Conservation (phyloP, 2,113 vertebrate species). For the Pandion haliaetus region DNA sequence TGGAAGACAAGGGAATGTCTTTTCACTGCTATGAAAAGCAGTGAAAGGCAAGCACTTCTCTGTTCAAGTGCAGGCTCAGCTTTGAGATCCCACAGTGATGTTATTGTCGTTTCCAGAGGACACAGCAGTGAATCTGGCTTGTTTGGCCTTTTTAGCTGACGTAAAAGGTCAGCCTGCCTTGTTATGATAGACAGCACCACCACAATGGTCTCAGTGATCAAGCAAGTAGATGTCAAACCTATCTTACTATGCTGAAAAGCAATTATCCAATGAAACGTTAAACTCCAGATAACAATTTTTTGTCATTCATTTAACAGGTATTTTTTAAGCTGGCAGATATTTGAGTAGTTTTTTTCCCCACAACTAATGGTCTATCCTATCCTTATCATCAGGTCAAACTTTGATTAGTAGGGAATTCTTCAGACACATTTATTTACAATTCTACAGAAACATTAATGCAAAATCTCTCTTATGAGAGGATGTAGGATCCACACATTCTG, state of each 20-base stretch:
- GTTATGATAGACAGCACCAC: not conserved
- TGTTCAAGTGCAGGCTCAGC: not conserved
- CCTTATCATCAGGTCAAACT: not conserved
- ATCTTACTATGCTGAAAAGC: not conserved
- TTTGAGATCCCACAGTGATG: not conserved
- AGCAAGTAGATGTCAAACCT: not conserved
- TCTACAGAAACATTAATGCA: not conserved
- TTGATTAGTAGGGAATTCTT: not conserved
- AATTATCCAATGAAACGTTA: not conserved
- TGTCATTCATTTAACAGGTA: not conserved
- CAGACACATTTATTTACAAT: not conserved
- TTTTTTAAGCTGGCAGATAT: not conserved
- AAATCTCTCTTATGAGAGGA: not conserved
- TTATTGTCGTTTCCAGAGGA: not conserved
- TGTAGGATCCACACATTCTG: not conserved
- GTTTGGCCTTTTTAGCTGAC: not conserved
- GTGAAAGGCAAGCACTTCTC: not conserved
- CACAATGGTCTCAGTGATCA: not conserved
- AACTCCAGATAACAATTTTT: not conserved
- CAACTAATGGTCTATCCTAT: not conserved
- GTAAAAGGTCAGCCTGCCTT: not conserved
- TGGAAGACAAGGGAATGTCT: not conserved
- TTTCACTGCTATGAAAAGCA: not conserved
- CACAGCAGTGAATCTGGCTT: not conserved
- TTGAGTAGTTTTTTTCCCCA: not conserved